Conservation (phyloP, 2,113 vertebrate species). For the Daphoenositta chrysoptera region DNA sequence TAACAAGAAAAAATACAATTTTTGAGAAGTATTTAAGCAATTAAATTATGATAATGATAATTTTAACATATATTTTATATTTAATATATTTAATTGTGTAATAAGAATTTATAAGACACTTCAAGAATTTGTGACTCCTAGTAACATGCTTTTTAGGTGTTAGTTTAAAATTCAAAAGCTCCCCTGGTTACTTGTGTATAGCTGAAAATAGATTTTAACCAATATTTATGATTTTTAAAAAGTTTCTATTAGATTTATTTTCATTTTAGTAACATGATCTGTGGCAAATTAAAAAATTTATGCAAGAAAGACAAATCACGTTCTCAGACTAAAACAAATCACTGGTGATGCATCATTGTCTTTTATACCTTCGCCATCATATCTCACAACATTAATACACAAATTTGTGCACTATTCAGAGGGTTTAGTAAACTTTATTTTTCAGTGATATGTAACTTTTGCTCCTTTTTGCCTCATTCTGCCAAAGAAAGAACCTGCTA, state of each 20-base stretch:
- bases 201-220: background rate
- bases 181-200: rapidly evolving
- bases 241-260: background rate
- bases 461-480: background rate
- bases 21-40: background rate
- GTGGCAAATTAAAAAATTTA: background rate
- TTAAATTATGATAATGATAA: background rate
- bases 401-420: background rate
- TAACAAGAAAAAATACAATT: background rate
- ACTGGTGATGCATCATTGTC: background rate
- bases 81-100: background rate
- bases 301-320: conserved; percentile 5
- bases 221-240: background rate
- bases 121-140: background rate
- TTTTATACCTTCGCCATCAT: background rate
- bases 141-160: background rate
- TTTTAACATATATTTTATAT: background rate
- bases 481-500: background rate
- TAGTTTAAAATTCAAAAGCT: background rate
- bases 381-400: background rate
- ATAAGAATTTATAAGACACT: background rate
- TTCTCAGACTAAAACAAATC: background rate
- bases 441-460: background rate
- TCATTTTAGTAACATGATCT: conserved; percentile 7
- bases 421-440: background rate